phyloP scores from a whole-genome alignment of 1,140 invertebrate genomes.

The Chelonus insularis region DNA sequence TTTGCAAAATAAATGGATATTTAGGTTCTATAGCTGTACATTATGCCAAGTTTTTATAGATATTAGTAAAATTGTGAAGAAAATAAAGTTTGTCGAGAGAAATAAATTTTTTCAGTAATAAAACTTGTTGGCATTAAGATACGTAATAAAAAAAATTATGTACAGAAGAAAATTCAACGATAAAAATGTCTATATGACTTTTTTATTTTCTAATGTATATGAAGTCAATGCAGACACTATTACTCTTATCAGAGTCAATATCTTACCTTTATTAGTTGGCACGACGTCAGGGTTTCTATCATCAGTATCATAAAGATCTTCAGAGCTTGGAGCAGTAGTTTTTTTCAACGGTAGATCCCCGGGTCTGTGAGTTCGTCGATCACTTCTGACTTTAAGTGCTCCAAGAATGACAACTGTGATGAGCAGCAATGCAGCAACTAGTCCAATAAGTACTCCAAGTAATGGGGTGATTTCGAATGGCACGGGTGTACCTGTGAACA shows the following conservation, averaged over 20 bases:
- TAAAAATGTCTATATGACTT: not conserved
- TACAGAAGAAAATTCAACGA: too few relatives aligned
- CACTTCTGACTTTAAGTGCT: constrained; percentile 67
- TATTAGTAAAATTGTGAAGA: too few relatives aligned
- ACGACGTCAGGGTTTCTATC: constrained; percentile 85
- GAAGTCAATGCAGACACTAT: not conserved
- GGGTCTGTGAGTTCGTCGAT: constrained; percentile 63
- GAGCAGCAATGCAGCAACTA: constrained; percentile 70
- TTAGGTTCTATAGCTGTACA: too few relatives aligned
- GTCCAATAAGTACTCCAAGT: constrained; percentile 73
- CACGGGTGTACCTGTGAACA: constrained; percentile 64
- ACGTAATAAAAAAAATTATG: too few relatives aligned
- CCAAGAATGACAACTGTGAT: constrained; percentile 72
- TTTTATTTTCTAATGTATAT: not conserved
- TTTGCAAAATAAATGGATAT: too few relatives aligned
- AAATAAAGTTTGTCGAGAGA: too few relatives aligned
- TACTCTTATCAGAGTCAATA: not conserved
- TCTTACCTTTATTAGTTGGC: constrained; percentile 81
- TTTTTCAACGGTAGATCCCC: constrained; percentile 71
- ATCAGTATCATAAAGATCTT: constrained; percentile 72
- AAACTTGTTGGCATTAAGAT: too few relatives aligned
- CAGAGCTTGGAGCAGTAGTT: constrained; percentile 68
- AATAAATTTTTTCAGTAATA: too few relatives aligned
- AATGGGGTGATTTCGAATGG: constrained; percentile 75
- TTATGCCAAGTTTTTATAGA: too few relatives aligned